Base-by-base conservation (phyloP, 1,140 invertebrate species). In the Augochlora pura region DNA sequence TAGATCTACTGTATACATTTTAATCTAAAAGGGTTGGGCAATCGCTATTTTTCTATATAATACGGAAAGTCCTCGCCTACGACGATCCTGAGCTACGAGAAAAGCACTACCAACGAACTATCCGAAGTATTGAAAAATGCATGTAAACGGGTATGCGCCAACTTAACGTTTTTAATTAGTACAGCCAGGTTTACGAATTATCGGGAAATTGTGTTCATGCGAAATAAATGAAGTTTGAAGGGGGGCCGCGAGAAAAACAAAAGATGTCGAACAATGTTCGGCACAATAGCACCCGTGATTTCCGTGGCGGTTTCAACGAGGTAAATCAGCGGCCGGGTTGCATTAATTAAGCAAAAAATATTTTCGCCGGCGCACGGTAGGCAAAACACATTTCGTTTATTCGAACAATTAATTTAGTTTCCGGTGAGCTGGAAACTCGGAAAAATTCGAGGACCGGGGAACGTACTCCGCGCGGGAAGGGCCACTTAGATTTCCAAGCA, bases 361-460 rank as follows among this genome's bases (percentile, higher is more conserved):
- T 27, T 38, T 25, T 32, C 38, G 39, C 12, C 46, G 38, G 9
- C 9, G 54, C 42, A 25, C 74, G 57, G 8, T 1, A 32, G 32
- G 7, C 0, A 21, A 27, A 21, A 27, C 49, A 12, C 39, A 46
- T 32, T 21, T n/a, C 32, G 52, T 65, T 68, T n/a, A 46, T 46
- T 59, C 23, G 27, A 60, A 75, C 63, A 60, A 65, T 63, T 67
- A 65, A 80, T 42, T 67, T 59, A 46, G 38, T 23, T 57, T 21
- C 1, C 39, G 10, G 71, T 21, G 27, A 59, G 39, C 77, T 78
- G 52, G 64, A 72, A 86, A 85, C 70, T 85, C 66, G 77, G 63
- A 73, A 78, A 86, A 86, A 81, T 68, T 70, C 86, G 59, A 49
- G 32, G 21, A 67, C 42, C 12, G 59, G n/a, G 54, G 77, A 82